These are phyloP conservation scores for Emydocephalus ijimae DNA, from an alignment of 2,113 vertebrate genomes.

Conservation along the genomic window DNA sequence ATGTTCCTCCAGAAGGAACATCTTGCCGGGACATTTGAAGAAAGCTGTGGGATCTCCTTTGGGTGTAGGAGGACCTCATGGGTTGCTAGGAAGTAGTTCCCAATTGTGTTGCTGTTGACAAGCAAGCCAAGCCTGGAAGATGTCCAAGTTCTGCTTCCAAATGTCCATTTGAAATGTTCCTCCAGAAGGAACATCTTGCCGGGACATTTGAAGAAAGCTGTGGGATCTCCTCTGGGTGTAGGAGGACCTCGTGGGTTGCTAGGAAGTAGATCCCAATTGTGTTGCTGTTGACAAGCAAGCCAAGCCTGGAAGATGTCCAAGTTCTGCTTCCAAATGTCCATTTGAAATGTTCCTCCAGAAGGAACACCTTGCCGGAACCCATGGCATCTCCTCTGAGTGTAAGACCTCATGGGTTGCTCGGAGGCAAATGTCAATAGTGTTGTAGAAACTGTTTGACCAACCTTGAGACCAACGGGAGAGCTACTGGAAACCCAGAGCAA, in stretches of 20 bases:
- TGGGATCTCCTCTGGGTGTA: background rate
- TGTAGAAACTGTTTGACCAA: background rate
- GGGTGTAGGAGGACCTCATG: background rate
- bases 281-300: background rate
- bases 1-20: background rate
- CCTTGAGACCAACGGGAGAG: background rate
- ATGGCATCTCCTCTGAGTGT: background rate
- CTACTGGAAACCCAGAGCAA: background rate
- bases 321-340: background rate
- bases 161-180: background rate
- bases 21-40: background rate
- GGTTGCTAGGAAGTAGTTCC: background rate
- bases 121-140: background rate
- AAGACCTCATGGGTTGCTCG: background rate
- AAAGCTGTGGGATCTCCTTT: background rate
- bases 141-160: background rate
- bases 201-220: background rate
- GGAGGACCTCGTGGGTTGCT: background rate
- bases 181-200: background rate
- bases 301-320: background rate
- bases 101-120: background rate
- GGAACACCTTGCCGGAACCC: background rate
- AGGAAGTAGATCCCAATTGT: background rate
- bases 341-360: background rate
- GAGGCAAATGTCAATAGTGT: background rate